These are phyloP conservation scores for Physella acuta DNA, from an alignment of 1,140 invertebrate genomes.

Conservation along the genomic window DNA sequence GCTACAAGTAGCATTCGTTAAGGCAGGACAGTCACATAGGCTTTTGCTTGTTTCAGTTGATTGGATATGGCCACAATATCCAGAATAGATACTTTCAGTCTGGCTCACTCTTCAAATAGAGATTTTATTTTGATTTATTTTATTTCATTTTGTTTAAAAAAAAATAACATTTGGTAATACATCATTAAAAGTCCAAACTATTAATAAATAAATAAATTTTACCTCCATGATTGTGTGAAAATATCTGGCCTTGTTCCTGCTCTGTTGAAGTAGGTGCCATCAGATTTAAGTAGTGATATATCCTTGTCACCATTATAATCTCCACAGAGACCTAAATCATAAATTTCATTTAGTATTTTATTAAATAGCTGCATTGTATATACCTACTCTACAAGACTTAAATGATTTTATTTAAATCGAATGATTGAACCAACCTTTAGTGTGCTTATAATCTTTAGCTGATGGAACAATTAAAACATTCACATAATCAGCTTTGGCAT, in stretches of 20 bases:
- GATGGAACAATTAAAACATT: constrained; percentile 39
- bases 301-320: constrained; percentile 38
- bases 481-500: constrained; percentile 31
- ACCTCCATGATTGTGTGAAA: constrained; percentile 44
- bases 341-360: too few species aligned
- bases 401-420: not conserved
- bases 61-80: constrained; percentile 24
- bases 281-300: constrained; percentile 35
- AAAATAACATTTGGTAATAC: not conserved
- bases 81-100: constrained; percentile 32
- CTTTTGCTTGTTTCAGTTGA: not conserved
- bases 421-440: constrained; percentile 27
- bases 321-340: constrained; percentile 46
- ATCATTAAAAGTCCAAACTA: not conserved
- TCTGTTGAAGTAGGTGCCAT: constrained; percentile 32
- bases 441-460: constrained; percentile 35
- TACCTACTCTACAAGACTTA: too few species aligned
- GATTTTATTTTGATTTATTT: too few species aligned
- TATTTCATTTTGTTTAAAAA: not conserved
- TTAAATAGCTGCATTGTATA: too few species aligned
- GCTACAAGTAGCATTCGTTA: constrained; percentile 16
- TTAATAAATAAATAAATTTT: not conserved
- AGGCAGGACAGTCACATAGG: constrained; percentile 30
- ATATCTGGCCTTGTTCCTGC: constrained; percentile 29
- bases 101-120: constrained; percentile 20